Conservation (phyloP, 2,888 invertebrate genomes). For the Lymantria monacha region DNA sequence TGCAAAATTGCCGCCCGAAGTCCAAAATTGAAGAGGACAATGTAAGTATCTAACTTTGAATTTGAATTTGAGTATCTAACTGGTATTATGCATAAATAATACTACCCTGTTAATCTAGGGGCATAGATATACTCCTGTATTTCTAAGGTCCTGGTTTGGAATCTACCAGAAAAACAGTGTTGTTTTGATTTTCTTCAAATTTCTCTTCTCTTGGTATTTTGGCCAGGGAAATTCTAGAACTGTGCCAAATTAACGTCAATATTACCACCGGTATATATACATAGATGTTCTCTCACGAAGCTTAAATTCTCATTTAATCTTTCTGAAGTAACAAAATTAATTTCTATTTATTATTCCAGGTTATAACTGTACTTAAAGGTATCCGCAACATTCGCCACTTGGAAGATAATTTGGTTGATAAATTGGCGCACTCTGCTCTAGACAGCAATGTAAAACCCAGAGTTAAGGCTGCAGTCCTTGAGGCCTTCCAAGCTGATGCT, state of each 20-base stretch:
- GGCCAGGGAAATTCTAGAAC: too few relatives aligned
- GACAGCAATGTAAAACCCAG: constrained; percentile 84
- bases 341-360: constrained; percentile 38
- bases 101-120: not conserved
- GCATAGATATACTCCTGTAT: not conserved
- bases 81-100: not conserved
- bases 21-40: constrained; percentile 86
- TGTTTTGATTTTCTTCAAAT: too few relatives aligned
- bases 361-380: constrained; percentile 89
- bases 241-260: too few relatives aligned
- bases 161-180: too few relatives aligned
- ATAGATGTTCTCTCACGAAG: too few relatives aligned
- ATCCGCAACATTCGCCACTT: constrained; percentile 89
- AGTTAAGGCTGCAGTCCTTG: constrained; percentile 90
- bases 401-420: constrained; percentile 82
- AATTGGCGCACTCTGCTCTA: constrained; percentile 83
- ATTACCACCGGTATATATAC: too few relatives aligned
- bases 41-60: constrained; percentile 44
- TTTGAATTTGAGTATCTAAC: too few relatives aligned
- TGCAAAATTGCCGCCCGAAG: constrained; percentile 85
- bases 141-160: not conserved
- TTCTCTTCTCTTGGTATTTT: too few relatives aligned
- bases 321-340: too few relatives aligned
- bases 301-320: too few relatives aligned
- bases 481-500: constrained; percentile 87